Percentiles rank a stretch among this genome's conserved stretches.
phyloP scores from a whole-genome alignment of 2,888 invertebrate species.

The Mythimna pallens region DNA sequence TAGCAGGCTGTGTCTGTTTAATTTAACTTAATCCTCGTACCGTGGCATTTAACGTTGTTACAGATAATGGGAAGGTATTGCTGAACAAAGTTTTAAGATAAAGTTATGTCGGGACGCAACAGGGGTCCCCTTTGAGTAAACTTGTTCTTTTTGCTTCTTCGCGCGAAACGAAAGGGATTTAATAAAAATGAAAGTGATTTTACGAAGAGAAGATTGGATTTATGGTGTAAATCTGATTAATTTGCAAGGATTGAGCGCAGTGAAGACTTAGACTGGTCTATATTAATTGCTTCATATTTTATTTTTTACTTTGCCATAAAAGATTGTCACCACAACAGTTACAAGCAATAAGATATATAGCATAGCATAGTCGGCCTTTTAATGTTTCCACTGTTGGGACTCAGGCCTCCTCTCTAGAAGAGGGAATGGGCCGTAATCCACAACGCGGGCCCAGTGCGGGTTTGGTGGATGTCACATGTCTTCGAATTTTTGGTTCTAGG shows the following conservation, averaged over 20 bases:
- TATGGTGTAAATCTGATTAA: constrained; percentile 37
- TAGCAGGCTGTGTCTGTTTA: constrained; percentile 26
- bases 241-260: constrained; percentile 17
- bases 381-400: no score
- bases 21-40: constrained; percentile 46
- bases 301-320: constrained; percentile 14
- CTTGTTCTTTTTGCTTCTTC: constrained; percentile 45
- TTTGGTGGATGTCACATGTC: no score
- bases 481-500: no score
- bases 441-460: no score
- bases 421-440: no score
- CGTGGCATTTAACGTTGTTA: constrained; percentile 42
- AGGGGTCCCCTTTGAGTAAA: constrained; percentile 43
- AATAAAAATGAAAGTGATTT: constrained; percentile 39
- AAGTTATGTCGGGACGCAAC: constrained; percentile 50
- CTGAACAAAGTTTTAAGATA: constrained; percentile 57
- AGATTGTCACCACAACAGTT: no score
- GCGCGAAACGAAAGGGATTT: constrained; percentile 32
- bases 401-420: no score
- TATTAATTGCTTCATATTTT: constrained; percentile 26
- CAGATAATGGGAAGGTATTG: constrained; percentile 55
- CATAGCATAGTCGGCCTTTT: no score
- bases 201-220: constrained; percentile 30
- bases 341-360: no score
- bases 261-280: not conserved